Conservation (phyloP, 2,797 vertebrate genomes). For the Tapirus indicus region DNA sequence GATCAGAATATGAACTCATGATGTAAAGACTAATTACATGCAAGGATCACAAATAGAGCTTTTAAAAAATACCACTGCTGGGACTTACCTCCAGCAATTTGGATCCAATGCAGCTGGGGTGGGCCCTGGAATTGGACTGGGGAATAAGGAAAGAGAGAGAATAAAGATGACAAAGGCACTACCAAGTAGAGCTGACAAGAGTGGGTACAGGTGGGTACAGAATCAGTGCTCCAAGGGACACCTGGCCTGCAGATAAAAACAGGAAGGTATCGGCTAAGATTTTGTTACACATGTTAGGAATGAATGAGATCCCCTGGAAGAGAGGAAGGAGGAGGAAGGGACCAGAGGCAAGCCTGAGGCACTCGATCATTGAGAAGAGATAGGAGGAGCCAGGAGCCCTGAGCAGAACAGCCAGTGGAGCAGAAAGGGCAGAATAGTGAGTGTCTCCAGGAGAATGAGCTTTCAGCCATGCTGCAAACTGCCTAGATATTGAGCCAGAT, state of each 20-base stretch:
- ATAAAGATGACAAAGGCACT: background rate
- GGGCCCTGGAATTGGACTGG: background rate
- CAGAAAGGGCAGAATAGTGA: background rate
- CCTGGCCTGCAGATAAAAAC: background rate
- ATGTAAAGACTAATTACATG: background rate
- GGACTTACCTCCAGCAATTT: background rate
- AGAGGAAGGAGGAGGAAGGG: background rate
- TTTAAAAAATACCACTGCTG: background rate
- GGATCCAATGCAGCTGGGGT: background rate
- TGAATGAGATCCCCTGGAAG: background rate
- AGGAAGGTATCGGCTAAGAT: background rate
- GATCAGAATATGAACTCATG: background rate
- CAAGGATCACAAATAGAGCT: background rate
- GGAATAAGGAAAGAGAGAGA: background rate
- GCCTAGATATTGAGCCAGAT: background rate
- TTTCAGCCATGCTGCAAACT: background rate
- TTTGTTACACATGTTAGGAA: background rate
- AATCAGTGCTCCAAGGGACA: background rate
- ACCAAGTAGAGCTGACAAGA: background rate
- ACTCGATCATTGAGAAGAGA: background rate
- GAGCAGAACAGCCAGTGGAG: background rate
- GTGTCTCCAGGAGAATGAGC: rapidly evolving
- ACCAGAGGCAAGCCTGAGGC: background rate
- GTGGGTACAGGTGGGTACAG: background rate
- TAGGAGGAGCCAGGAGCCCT: rapidly evolving